Evolutionary conservation across 2,113 vertebrate species (phyloP), one percentile per base, ranked within the genome.

Genomic region (Sclerurus mexicanus): DNA sequence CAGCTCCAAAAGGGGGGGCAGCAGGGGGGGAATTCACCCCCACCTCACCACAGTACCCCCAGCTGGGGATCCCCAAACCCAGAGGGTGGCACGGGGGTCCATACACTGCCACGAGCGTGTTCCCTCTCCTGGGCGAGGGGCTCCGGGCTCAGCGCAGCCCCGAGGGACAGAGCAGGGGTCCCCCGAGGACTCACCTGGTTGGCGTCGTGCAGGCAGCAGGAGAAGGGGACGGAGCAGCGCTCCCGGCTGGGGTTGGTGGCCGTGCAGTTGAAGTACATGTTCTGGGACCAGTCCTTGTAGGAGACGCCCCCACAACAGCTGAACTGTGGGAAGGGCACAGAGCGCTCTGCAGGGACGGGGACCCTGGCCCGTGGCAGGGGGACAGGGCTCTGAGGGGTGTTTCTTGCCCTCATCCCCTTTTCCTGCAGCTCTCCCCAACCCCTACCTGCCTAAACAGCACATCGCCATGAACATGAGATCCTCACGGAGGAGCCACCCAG

Each of bases 241-340:
- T 93, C 91, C 2, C 12, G 80, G 80, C 91, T 93, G 62, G 91
- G 91, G 86, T 89, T 93, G 86, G 62, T 4, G 62, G 24, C 37
- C 3, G 67, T 85, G 86, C 91, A 93, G 80, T 89, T 93, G 91
- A 93, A 93, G 60, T 93, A 89, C 47, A 93, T 69, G 68, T 93
- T 93, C 62, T 85, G 91, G 42, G 91, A 89, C 91, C 91, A 93
- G 67, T 93, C 91, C 74, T 89, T 89, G 80, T 93, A 93, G 85
- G 91, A 93, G 42, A 89, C 33, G 0, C 85, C 91, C 42, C 91
- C 91, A 0, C 91, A 93, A 74, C 91, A 93, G 74, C 91, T 89
- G 85, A 93, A 93, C 91, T 89, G 85, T 1, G 35, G 40, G 42
- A 21, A 49, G 47, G 67, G 10, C 46, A 46, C 2, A 4, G 31